Evolutionary conservation across 2,797 vertebrate species (phyloP).

Genomic region (Avahi laniger): DNA sequence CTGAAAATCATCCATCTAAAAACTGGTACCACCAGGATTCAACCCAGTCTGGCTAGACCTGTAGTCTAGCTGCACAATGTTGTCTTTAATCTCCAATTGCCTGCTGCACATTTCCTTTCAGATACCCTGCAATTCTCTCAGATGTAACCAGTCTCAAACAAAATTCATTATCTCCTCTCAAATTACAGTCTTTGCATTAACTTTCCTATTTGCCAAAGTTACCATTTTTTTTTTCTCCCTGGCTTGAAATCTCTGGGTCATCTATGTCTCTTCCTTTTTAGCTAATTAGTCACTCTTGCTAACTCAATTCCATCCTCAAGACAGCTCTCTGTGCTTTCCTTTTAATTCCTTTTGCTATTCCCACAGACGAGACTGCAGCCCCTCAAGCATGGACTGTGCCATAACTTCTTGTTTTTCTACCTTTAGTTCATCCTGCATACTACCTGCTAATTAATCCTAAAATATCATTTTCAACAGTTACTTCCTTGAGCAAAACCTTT

Average conservation of each 20-base stretch:
- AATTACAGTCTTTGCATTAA: not conserved
- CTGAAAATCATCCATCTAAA: not conserved
- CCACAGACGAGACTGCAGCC: no score
- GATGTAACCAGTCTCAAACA: not conserved
- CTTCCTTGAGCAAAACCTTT: not conserved
- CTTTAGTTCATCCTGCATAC: not conserved
- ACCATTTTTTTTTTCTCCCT: not conserved
- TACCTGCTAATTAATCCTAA: not conserved
- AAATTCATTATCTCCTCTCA: not conserved
- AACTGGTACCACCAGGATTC: not conserved
- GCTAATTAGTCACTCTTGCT: not conserved
- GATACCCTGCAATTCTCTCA: not conserved
- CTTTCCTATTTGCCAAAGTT: not conserved
- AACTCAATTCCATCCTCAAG: not conserved
- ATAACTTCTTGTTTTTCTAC: constrained; percentile 40
- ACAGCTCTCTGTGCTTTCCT: not conserved
- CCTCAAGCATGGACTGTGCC: not conserved
- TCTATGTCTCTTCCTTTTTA: not conserved
- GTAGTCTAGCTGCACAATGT: rapidly evolving
- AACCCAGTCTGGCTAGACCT: not conserved
- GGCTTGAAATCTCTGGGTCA: not conserved
- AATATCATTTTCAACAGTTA: not conserved
- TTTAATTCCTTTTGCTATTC: not conserved
- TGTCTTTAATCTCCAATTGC: not conserved
- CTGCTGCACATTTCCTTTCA: not conserved